Percentiles rank a stretch among this genome's conserved stretches.
These are phyloP conservation scores for Takifugu bimaculatus DNA, from an alignment of 2,113 vertebrate genomes.

Conservation along the genomic window DNA sequence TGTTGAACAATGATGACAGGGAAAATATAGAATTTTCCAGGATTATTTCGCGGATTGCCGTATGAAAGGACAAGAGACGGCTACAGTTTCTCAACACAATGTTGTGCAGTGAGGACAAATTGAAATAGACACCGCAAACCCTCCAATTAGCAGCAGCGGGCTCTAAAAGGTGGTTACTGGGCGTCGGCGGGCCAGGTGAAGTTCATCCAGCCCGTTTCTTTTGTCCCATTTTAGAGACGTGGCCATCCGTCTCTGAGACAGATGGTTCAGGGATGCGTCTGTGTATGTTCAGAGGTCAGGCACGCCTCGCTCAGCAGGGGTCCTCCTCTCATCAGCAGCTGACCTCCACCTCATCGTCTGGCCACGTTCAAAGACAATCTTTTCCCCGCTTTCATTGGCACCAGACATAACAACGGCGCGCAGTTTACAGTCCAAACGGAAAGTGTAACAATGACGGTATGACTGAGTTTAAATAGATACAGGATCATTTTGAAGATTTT, in stretches of 20 bases:
- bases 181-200: slow-evolving; percentile 41
- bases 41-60: too few relatives aligned
- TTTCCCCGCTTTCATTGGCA: slow-evolving; percentile 18
- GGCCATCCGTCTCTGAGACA: slow-evolving; percentile 51
- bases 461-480: too few relatives aligned
- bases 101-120: not conserved
- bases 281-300: slow-evolving; percentile 58
- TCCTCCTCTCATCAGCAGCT: slow-evolving; percentile 59
- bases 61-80: too few relatives aligned
- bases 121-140: not conserved
- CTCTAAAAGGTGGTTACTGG: not conserved
- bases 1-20: too few relatives aligned
- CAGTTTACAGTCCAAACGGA: not conserved
- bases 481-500: too few relatives aligned
- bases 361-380: slow-evolving; percentile 58
- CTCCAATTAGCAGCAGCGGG: not conserved
- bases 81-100: not conserved
- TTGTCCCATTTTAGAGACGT: slow-evolving; percentile 30
- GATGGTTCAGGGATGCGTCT: slow-evolving; percentile 53
- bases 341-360: slow-evolving; percentile 69
- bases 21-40: too few relatives aligned
- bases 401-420: slow-evolving; percentile 4
- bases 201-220: slow-evolving; percentile 28
- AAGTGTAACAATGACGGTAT: not conserved
- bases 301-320: slow-evolving; percentile 66